Base-by-base conservation (phyloP, 2,888 invertebrate species). In the Hypselothyrea guttata region DNA sequence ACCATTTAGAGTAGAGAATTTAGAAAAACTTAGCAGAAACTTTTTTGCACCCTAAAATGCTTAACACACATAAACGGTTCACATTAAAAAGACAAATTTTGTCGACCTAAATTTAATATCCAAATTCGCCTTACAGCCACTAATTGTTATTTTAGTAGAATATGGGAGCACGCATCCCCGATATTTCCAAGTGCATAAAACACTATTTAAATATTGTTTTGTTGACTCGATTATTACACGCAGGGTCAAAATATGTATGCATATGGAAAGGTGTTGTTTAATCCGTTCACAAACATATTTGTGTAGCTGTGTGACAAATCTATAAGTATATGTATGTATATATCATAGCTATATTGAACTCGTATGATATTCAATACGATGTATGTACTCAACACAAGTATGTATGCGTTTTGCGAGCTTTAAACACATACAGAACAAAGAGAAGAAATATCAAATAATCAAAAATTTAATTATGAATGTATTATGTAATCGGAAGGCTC, bases 21-120 rank as follows among this genome's bases (percentile, higher is more conserved):
- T 77, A 82, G 76, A 79, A 18, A 72, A 83, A 72, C 61, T 79
- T 83, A 78, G 81, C 77, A 69, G 62, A 72, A 73, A 75, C 73
- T 79, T 79, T 71, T 75, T 72, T 83, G 77, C 81, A 78, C 66
- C 76, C 68, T 46, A 33, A 11, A 37, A 52, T 45, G 54, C 54
- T 54, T 54, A 59, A 30, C n/a, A n/a, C n/a, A n/a, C n/a, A n/a
- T n/a, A n/a, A n/a, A n/a, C n/a, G n/a, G n/a, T n/a, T n/a, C n/a
- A n/a, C n/a, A n/a, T n/a, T n/a, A n/a, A n/a, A n/a, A n/a, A n/a
- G n/a, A n/a, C n/a, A n/a, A n/a, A n/a, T n/a, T n/a, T n/a, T n/a
- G n/a, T n/a, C n/a, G n/a, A n/a, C n/a, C n/a, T n/a, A n/a, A n/a
- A n/a, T n/a, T n/a, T n/a, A n/a, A n/a, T n/a, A n/a, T n/a, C n/a